Evolutionary conservation across 2,113 vertebrate species (phyloP).

Genomic region (Notarius quadriscutis): DNA sequence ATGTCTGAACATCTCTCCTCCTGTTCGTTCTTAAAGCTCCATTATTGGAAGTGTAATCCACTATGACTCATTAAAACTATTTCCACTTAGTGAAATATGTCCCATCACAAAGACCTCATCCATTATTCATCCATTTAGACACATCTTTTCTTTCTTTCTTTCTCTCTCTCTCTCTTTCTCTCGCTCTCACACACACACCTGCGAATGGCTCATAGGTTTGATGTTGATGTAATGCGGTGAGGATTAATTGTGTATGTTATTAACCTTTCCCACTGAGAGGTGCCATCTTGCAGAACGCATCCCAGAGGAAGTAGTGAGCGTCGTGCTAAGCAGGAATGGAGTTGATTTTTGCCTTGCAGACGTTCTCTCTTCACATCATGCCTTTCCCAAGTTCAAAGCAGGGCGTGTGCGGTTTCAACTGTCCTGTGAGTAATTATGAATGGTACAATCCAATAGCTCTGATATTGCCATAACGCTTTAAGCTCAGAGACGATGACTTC

Average conservation of each 20-base stretch:
- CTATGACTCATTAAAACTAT: slow-evolving; percentile 70
- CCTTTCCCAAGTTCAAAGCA: slow-evolving; percentile 66
- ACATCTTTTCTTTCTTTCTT: slow-evolving; percentile 67
- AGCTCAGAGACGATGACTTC: slow-evolving; percentile 66
- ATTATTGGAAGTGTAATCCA: slow-evolving; percentile 67
- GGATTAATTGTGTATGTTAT: slow-evolving; percentile 72
- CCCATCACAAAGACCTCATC: slow-evolving; percentile 70
- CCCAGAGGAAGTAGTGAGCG: slow-evolving; percentile 20
- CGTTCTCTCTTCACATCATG: slow-evolving; percentile 49
- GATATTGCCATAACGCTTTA: slow-evolving; percentile 71
- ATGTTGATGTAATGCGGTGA: slow-evolving; percentile 70
- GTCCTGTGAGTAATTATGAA: slow-evolving; percentile 77
- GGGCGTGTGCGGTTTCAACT: slow-evolving; percentile 66
- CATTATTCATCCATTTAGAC: slow-evolving; percentile 74
- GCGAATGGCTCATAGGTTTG: slow-evolving; percentile 65
- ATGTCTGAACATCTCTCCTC: slow-evolving; percentile 59
- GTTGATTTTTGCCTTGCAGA: background rate
- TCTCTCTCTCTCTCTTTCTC: slow-evolving; percentile 26
- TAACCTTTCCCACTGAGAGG: slow-evolving; percentile 65
- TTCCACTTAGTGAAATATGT: slow-evolving; percentile 74
- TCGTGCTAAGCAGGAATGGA: background rate
- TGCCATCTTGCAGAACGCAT: slow-evolving; percentile 55
- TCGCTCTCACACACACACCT: slow-evolving; percentile 55
- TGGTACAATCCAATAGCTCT: slow-evolving; percentile 70
- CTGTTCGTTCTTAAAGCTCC: slow-evolving; percentile 45